A percentile compares a stretch with the other conserved stretches of the same genome.
Evolutionary conservation across 2,888 invertebrate genomes (phyloP).

Genomic region (Agrotis clavis): DNA sequence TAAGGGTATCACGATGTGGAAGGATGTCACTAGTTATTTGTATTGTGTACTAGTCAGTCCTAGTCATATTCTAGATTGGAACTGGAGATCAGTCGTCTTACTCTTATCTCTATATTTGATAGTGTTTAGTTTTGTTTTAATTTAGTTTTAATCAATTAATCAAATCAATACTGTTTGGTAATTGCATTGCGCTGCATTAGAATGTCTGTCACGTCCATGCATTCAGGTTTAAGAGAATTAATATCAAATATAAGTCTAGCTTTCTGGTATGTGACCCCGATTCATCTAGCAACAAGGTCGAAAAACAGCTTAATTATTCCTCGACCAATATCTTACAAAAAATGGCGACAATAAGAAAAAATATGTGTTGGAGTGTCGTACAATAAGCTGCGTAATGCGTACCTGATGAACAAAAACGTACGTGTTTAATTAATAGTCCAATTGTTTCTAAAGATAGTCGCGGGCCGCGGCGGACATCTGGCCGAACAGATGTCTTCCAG

Average conservation of each 20-base stretch:
- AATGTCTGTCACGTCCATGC: slow-evolving; percentile 16
- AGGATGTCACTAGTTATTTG: neutral
- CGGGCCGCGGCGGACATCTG: slow-evolving; percentile 48
- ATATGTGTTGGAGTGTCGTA: slow-evolving; percentile 42
- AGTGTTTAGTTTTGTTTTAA: neutral
- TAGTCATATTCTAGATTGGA: neutral
- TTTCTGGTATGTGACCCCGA: slow-evolving; percentile 36
- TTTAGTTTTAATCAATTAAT: slow-evolving; percentile 12
- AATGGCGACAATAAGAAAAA: slow-evolving; percentile 40
- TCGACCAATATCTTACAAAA: slow-evolving; percentile 45
- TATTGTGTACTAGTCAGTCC: neutral
- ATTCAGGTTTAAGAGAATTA: slow-evolving; percentile 29
- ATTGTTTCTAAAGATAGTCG: slow-evolving; percentile 47
- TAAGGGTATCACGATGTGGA: neutral
- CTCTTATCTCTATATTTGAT: neutral
- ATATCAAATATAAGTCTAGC: slow-evolving; percentile 37
- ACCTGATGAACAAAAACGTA: slow-evolving; percentile 33
- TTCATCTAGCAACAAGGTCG: slow-evolving; percentile 47
- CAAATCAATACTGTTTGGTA: neutral
- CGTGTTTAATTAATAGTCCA: slow-evolving; percentile 31
- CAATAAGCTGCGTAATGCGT: slow-evolving; percentile 4
- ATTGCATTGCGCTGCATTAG: slow-evolving; percentile 42
- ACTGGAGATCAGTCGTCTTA: neutral
- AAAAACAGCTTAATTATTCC: slow-evolving; percentile 54
- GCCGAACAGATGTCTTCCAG: slow-evolving; percentile 42